Conservation (phyloP, 2,113 vertebrate genomes). For the Ictidomys tridecemlineatus region DNA sequence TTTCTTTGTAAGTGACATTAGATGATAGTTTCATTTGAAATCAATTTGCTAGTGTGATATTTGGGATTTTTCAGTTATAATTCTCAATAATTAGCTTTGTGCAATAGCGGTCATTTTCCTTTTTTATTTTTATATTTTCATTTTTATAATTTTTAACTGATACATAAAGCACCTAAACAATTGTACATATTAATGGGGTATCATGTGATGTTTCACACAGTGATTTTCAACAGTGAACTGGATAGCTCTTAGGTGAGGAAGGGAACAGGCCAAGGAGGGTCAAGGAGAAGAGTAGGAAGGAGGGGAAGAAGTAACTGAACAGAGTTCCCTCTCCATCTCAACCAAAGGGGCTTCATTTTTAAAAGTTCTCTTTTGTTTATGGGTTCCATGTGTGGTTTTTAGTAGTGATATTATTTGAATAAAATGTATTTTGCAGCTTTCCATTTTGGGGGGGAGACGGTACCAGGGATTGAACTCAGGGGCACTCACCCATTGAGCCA, state of each 20-base stretch:
- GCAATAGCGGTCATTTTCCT: no score
- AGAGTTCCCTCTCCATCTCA: not conserved
- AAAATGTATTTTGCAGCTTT: not conserved
- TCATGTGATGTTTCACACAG: not conserved
- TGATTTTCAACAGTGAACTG: not conserved
- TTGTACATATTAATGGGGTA: not conserved
- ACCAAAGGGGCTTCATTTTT: not conserved
- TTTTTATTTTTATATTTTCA: not conserved
- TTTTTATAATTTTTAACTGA: not conserved
- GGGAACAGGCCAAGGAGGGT: not conserved
- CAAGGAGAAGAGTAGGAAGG: no score
- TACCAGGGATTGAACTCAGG: no score
- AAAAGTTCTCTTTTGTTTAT: not conserved
- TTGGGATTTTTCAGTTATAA: conserved; percentile 15
- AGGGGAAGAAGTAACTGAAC: accelerated
- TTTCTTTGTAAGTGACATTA: not conserved
- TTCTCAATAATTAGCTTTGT: not conserved
- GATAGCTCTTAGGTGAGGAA: not conserved
- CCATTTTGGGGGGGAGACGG: not conserved
- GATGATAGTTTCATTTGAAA: conserved; percentile 7
- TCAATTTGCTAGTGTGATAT: not conserved
- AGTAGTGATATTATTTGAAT: not conserved
- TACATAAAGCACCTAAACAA: not conserved
- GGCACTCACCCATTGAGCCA: no score
- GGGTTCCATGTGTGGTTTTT: not conserved